Base-by-base conservation (phyloP, 2,888 invertebrate species). In the Coenonympha glycerion region DNA sequence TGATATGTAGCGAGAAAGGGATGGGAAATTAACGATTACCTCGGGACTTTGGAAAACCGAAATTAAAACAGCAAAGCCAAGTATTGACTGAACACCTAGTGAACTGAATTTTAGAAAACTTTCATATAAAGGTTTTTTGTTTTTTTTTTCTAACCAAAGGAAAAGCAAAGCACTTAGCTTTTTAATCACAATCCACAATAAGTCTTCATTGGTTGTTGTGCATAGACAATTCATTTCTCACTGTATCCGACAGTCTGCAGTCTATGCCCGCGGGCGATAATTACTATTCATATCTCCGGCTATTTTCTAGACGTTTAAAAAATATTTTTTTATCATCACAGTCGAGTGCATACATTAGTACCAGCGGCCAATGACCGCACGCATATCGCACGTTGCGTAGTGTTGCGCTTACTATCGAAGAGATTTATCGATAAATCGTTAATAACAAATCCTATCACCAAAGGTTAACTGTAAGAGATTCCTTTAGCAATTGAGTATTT, bases 371-470 rank as follows among this genome's bases (percentile, higher is more conserved):
- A 70, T 70, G 79, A 73, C 83, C 65, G 64, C 54, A 61, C 65
- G 71, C 81, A 79, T 84, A 84, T 84, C 79, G 82, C 84, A 82
- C 79, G 62, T 82, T 83, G 81, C 79, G 62, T 59, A 63, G 65
- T 44, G 64, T 45, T 60, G 72, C 42, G 53, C 58, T 37, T 36
- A 45, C 33, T n/a, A n/a, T 59, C 64, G 61, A 65, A 55, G 13
- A 24, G 26, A 8, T 59, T 60, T 65, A 62, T 68, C 66, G 64
- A 68, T 64, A 63, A 52, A 34, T 31, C 6, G 9, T n/a, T n/a
- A n/a, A n/a, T n/a, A n/a, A n/a, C n/a, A n/a, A n/a, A n/a, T n/a
- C n/a, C n/a, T n/a, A n/a, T n/a, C n/a, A n/a, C n/a, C n/a, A n/a
- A n/a, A n/a, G n/a, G n/a, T n/a, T n/a, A n/a, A n/a, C n/a, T n/a